Conservation (phyloP, 2,888 invertebrate species). For the Kuschelorhynchus macadamiae region DNA sequence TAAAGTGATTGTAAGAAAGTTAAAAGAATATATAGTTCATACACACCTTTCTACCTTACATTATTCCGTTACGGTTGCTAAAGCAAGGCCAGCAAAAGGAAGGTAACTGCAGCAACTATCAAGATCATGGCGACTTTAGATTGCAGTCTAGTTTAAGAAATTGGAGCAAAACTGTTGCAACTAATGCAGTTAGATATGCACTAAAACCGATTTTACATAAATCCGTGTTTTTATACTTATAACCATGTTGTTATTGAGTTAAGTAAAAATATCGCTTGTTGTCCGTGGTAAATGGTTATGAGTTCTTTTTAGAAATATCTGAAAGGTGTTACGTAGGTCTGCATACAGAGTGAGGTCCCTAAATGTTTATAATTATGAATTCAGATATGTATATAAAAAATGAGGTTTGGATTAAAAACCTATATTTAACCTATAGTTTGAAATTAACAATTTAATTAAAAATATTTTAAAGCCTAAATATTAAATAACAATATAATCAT, state of each 20-base stretch:
- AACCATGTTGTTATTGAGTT: not conserved
- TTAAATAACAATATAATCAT: too few species aligned
- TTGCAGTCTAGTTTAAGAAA: not conserved
- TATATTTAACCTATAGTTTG: too few species aligned
- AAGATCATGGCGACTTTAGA: slow-evolving; percentile 27
- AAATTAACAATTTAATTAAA: too few species aligned
- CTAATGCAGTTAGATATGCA: not conserved
- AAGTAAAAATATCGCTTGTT: not conserved
- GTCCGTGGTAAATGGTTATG: slow-evolving; percentile 1
- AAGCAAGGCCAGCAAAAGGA: slow-evolving; percentile 31
- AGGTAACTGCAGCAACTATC: slow-evolving; percentile 27
- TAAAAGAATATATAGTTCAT: not conserved
- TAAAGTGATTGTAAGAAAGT: too few species aligned
- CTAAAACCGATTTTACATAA: not conserved
- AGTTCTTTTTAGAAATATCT: not conserved
- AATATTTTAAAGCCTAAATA: too few species aligned
- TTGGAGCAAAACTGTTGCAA: not conserved
- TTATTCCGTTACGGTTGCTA: slow-evolving; percentile 7
- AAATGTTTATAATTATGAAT: too few species aligned
- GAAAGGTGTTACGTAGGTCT: slow-evolving; percentile 2
- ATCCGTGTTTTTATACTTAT: not conserved
- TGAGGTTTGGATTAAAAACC: too few species aligned
- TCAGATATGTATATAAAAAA: too few species aligned
- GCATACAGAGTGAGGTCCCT: not conserved
- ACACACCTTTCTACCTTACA: slow-evolving; percentile 5